Conservation (phyloP, 92 coral and sea anemone species). For the Actinernus sp. region DNA sequence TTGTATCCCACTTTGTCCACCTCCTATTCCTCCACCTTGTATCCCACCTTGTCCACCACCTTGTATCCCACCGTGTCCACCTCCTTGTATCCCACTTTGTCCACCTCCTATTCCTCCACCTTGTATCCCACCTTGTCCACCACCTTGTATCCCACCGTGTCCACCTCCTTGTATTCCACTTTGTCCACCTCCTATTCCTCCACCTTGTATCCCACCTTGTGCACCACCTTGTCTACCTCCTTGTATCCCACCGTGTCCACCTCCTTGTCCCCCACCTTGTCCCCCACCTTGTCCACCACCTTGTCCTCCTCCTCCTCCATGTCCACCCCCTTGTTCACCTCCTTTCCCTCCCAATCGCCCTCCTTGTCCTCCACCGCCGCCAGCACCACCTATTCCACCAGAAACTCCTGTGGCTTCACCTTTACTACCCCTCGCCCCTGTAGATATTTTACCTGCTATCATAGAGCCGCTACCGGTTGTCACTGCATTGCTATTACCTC, state of each 20-base stretch:
- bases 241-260: slow-evolving; percentile 15
- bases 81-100: slow-evolving; percentile 40
- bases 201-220: slow-evolving; percentile 1
- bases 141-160: slow-evolving; percentile 13
- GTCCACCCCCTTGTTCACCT: slow-evolving; percentile 1
- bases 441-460: background rate
- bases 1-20: background rate
- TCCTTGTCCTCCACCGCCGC: slow-evolving; percentile 17
- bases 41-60: slow-evolving; percentile 52
- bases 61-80: slow-evolving; percentile 41
- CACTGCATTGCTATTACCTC: slow-evolving; percentile 12
- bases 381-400: slow-evolving; percentile 10
- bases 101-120: slow-evolving; percentile 59
- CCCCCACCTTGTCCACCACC: slow-evolving; percentile 26
- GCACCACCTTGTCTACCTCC: slow-evolving; percentile 12
- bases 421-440: slow-evolving; percentile 14
- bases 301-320: background rate
- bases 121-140: slow-evolving; percentile 18
- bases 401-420: slow-evolving; percentile 10
- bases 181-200: slow-evolving; percentile 2
- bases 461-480: background rate
- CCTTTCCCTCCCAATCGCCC: slow-evolving; percentile 11
- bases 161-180: slow-evolving; percentile 6
- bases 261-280: slow-evolving; percentile 16
- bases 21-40: background rate